A percentile compares a stretch with the other conserved stretches of the same genome.
phyloP scores from a whole-genome alignment of 2,113 vertebrate genomes.

The Campylomormyrus tamandua region DNA sequence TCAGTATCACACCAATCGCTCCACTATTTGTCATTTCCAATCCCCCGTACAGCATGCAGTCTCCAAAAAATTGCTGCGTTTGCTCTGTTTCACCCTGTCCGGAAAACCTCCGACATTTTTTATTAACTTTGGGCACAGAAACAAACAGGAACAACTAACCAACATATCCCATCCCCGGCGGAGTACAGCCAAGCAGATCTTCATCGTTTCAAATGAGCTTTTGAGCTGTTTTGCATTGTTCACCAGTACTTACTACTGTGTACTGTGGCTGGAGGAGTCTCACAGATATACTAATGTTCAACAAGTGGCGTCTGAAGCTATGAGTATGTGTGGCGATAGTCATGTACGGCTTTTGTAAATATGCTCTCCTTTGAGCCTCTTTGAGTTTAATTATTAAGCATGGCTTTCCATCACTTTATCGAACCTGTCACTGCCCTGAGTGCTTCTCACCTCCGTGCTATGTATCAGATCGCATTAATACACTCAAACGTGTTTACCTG shows the following conservation, averaged over 20 bases:
- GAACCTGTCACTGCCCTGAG: neutral
- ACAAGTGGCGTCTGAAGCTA: neutral
- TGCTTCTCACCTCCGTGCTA: neutral
- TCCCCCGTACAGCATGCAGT: neutral
- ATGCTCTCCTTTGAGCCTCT: neutral
- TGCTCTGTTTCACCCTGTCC: neutral
- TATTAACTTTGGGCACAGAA: neutral
- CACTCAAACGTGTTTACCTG: neutral
- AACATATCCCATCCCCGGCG: neutral
- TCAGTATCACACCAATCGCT: neutral
- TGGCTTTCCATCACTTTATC: neutral
- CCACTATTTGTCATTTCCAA: neutral
- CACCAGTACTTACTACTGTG: neutral
- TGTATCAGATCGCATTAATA: conserved; percentile 1
- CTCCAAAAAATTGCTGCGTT: neutral
- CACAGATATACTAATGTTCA: neutral
- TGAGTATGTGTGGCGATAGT: neutral
- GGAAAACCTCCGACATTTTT: neutral
- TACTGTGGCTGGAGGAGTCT: neutral
- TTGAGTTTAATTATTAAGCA: neutral
- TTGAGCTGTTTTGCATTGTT: neutral
- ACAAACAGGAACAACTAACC: neutral
- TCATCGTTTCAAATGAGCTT: neutral
- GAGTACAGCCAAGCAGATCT: neutral
- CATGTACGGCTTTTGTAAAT: neutral